Base-by-base conservation (phyloP, 2,797 vertebrate genomes). In the Chiloscyllium punctatum region DNA sequence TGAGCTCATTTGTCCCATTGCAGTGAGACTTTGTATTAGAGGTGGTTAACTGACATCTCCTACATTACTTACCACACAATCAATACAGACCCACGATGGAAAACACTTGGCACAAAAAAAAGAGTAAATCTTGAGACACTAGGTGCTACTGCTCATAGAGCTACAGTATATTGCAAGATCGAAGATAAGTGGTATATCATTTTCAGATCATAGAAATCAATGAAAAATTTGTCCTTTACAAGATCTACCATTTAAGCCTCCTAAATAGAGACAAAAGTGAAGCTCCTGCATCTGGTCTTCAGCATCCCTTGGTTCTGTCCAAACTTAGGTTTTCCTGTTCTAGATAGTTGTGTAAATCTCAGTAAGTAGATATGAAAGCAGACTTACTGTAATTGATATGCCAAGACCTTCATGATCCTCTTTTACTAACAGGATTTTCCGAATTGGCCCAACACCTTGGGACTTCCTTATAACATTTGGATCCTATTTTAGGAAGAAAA, bases 331-430 rank as follows among this genome's bases (percentile, higher is more conserved):
- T 30, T 95, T n/a, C 30, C 74, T 77, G 53, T 33, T 53, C 68
- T 23, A 95, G 27, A 77, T 77, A 51, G 51, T 48, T 53, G 0
- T 51, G 53, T 53, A 16, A 94, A 66, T 68, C 62, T 42, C 90
- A 69, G 23, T 42, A 69, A 57, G 69, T 91, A 15, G 53, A 57
- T 77, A 15, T 33, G 53, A 53, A 51, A 51, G 27, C 92, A 95
- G 96, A 96, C 97, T 98, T 98, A 99, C 99, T 86, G 99, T 99
- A 96, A 99, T 99, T 94, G 99, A 99, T 97, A 99, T 99, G 96
- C 99, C 99, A 86, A 99, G 98, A 57, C 99, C 99, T 97, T 99
- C 99, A 0, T 99, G 98, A 94, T 99, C 99, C 97, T 99, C 99
- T 97, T 99, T 99, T 96, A 98, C 97, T 25, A 99, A 97, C 69